Base-by-base conservation (phyloP, 1,140 invertebrate genomes). In the Cydia splendana region DNA sequence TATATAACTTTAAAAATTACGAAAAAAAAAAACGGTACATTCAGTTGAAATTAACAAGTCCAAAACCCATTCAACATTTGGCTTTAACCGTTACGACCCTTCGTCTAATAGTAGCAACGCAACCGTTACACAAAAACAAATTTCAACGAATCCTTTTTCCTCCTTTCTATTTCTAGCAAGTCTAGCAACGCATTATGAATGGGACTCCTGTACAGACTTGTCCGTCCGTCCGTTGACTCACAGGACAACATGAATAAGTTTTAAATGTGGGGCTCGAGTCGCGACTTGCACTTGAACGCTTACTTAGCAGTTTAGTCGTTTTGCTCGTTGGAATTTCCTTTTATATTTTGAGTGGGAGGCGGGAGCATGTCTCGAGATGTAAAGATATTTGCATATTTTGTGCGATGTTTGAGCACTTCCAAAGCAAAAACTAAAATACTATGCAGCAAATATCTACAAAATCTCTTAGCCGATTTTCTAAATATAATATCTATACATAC, bases 61-160 rank as follows among this genome's bases (percentile, higher is more conserved):
- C 34, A 15, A 48, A 53, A n/a, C 5, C 51, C 15, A 20, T 62
- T 20, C 18, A 62, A 24, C n/a, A 20, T 62, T 53, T 53, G 15
- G n/a, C 18, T 62, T 62, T 7, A 57, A 57, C 9, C 57, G 18
- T 62, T 20, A 20, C 18, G 9, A 62, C 18, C 57, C 57, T 62
- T 62, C 57, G 12, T 48, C 13, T 48, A 48, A 0, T n/a, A 53
- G 13, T 7, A n/a, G n/a, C n/a, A n/a, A n/a, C n/a, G n/a, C n/a
- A 94, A 84, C 78, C 83, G 28, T 74, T 18, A 67, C 6, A 30
- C 74, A 30, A 28, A 28, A 28, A 28, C 28, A 62, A 62, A 18
- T 9, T 62, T 62, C 53, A 53, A 53, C 1, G 0, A 24, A 62
- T n/a, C 57, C 57, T 62, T 62, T 62, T 62, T 62, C 57, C 57